Evolutionary conservation across 2,797 vertebrate genomes (phyloP).

Genomic region (Ammospiza maritima): DNA sequence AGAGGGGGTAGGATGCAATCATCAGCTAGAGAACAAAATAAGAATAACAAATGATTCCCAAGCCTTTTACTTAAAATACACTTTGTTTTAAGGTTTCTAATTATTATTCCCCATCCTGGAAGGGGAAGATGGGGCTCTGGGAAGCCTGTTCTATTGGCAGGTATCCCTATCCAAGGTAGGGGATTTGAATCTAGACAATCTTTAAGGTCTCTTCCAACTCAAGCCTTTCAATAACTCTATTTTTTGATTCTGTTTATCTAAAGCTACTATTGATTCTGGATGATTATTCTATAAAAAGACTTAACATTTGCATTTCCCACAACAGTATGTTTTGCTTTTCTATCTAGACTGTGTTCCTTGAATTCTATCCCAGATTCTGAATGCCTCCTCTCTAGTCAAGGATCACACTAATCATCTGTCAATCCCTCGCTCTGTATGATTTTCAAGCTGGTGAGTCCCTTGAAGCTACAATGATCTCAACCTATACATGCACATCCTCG

Average conservation of each 20-base stretch:
- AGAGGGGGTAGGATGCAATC: neutral
- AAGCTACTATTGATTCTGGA: neutral
- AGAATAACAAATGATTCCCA: neutral
- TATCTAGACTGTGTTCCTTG: neutral
- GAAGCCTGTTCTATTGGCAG: neutral
- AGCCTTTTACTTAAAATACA: neutral
- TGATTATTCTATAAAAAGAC: neutral
- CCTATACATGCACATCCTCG: accelerated
- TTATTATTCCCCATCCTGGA: neutral
- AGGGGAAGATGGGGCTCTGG: neutral
- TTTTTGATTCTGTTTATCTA: neutral
- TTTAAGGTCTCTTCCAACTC: neutral
- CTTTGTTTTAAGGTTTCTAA: neutral
- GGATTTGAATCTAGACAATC: neutral
- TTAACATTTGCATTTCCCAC: neutral
- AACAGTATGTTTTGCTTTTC: neutral
- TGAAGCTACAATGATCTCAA: neutral
- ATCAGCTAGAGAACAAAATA: neutral
- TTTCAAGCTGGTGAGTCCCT: neutral
- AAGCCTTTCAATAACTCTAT: neutral
- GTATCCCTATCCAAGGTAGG: accelerated
- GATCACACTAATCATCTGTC: neutral
- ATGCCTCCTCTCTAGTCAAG: neutral
- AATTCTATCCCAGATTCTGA: neutral
- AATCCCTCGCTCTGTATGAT: neutral